Conservation (phyloP, 2,797 vertebrate genomes). For the Linurgus olivaceus region DNA sequence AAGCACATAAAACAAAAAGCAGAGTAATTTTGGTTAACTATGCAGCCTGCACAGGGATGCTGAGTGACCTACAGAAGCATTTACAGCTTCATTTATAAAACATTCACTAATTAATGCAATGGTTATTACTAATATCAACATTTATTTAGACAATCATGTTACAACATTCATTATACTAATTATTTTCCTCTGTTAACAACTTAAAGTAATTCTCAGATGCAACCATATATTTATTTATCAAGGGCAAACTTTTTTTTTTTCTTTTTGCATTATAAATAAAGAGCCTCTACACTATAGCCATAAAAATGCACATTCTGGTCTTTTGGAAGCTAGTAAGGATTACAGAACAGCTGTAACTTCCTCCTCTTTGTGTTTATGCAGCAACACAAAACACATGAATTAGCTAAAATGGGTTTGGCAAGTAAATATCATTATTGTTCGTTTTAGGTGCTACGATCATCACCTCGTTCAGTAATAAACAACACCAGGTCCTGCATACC, state of each 20-base stretch:
- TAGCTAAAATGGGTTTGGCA: neutral
- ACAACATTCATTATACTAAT: constrained; percentile 6
- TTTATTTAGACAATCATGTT: constrained; percentile 20
- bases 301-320: neutral
- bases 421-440: neutral
- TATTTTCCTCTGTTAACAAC: neutral
- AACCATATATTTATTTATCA: neutral
- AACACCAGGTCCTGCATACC: neutral
- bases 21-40: neutral
- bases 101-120: neutral
- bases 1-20: constrained; percentile 1
- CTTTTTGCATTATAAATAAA: neutral
- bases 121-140: neutral
- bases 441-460: neutral
- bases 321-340: neutral
- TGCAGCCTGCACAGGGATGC: neutral
- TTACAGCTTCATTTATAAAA: constrained; percentile 5
- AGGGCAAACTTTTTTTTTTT: neutral
- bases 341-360: neutral
- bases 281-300: neutral
- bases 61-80: neutral
- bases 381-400: neutral
- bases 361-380: neutral
- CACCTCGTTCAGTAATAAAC: rapidly evolving
- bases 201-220: neutral